phyloP scores from a whole-genome alignment of 2,113 vertebrate genomes.

The Addax nasomaculatus region DNA sequence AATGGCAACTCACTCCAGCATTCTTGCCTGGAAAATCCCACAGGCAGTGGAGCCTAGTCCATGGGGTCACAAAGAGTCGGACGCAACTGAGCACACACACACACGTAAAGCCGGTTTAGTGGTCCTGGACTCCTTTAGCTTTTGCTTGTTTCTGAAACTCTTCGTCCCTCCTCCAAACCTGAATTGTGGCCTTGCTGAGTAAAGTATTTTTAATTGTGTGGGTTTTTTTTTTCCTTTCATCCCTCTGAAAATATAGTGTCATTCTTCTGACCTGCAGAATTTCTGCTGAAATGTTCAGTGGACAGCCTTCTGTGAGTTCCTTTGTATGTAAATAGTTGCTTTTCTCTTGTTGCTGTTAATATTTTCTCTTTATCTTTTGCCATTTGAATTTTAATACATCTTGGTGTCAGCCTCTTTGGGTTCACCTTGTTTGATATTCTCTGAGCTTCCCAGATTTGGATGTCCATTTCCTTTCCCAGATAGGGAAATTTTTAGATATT shows the following conservation, averaged over 20 bases:
- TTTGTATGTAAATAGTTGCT: not conserved
- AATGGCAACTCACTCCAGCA: not conserved
- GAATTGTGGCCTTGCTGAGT: not conserved
- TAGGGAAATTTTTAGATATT: not conserved
- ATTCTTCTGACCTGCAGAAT: not conserved
- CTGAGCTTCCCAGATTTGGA: not conserved
- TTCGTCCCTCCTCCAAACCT: not conserved
- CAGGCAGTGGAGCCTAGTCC: not conserved
- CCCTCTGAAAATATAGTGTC: not conserved
- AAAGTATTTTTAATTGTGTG: not conserved
- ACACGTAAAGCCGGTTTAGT: rapidly evolving
- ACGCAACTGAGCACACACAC: not conserved
- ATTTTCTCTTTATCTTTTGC: not conserved
- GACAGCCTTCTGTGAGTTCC: not conserved
- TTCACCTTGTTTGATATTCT: not conserved
- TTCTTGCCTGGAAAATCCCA: not conserved
- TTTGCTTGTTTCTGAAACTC: not conserved
- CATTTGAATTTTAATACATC: not conserved
- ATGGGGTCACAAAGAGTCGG: not conserved
- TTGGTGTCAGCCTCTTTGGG: not conserved
- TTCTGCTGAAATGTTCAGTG: not conserved
- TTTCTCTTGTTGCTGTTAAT: not conserved
- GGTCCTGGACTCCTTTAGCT: not conserved
- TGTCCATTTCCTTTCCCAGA: not conserved
- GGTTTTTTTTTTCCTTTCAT: not conserved